These are phyloP conservation scores for Gymnosoma rotundatum DNA, from an alignment of 2,888 invertebrate genomes.

Conservation along the genomic window DNA sequence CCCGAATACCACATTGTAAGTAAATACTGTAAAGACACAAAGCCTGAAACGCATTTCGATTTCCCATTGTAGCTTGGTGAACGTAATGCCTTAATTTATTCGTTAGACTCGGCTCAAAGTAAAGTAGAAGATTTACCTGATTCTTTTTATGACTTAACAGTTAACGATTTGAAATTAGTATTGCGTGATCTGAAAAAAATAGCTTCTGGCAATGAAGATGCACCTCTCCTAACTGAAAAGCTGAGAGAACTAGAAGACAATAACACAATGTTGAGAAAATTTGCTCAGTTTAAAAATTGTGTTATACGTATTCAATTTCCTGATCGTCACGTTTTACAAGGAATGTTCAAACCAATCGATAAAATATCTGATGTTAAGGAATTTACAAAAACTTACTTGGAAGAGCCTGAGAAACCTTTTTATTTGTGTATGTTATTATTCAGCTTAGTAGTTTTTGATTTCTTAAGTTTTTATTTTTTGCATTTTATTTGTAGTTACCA, in stretches of 20 bases:
- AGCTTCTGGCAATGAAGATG: conserved; percentile 86
- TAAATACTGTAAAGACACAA: background rate
- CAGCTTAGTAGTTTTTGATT: background rate
- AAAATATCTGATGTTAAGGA: conserved; percentile 87
- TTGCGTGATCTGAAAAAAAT: conserved; percentile 88
- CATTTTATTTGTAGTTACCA: conserved; percentile 85
- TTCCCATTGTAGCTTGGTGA: conserved; percentile 85
- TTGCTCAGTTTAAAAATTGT: conserved; percentile 88
- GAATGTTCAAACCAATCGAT: conserved; percentile 90
- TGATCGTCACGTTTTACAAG: conserved; percentile 92
- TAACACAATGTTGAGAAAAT: conserved; percentile 84
- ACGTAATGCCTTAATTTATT: conserved; percentile 89
- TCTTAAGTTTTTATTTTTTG: conserved; percentile 43
- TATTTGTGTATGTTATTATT: conserved; percentile 87
- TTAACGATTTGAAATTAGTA: conserved; percentile 90
- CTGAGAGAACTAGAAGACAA: conserved; percentile 85
- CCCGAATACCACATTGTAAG: conserved; percentile 78
- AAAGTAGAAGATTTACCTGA: conserved; percentile 89
- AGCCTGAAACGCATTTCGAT: background rate
- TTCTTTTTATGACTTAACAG: conserved; percentile 93
- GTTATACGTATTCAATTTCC: conserved; percentile 94
- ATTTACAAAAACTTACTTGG: conserved; percentile 89
- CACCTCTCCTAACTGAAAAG: conserved; percentile 87
- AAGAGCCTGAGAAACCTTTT: conserved; percentile 86
- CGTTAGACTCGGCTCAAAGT: conserved; percentile 85